Conservation (phyloP, 35 echinoderm and acorn worm species). For the Strongylocentrotus purpuratus region DNA sequence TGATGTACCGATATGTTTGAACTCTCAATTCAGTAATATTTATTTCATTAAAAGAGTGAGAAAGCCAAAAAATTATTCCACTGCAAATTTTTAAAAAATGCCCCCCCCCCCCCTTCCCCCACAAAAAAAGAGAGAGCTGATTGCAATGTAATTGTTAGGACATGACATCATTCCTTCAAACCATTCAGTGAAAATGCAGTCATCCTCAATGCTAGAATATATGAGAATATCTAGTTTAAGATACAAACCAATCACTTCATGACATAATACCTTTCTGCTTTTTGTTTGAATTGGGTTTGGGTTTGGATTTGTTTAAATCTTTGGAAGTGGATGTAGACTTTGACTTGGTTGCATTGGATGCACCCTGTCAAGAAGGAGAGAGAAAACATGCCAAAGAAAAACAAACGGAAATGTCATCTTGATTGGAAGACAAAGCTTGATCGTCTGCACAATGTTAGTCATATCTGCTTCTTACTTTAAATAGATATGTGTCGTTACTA, state of each 20-base stretch:
- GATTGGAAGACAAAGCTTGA: neutral
- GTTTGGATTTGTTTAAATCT: conserved; percentile 40
- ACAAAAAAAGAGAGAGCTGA: too few relatives aligned
- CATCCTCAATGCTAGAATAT: neutral
- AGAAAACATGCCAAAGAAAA: neutral
- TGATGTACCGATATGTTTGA: neutral
- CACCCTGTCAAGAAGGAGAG: neutral
- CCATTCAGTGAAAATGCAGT: neutral
- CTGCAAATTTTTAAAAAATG: neutral
- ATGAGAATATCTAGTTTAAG: neutral
- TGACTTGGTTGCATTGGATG: neutral
- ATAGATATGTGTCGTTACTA: too few relatives aligned
- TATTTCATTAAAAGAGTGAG: neutral
- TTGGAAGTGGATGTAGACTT: conserved; percentile 13
- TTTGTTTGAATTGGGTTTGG: conserved; percentile 25
- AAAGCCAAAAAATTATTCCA: neutral
- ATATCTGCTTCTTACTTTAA: neutral
- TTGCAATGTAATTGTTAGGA: neutral
- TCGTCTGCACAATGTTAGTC: neutral
- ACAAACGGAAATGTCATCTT: neutral
- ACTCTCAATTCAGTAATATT: too few relatives aligned
- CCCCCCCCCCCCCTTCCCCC: too few relatives aligned
- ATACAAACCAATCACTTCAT: conserved; percentile 1
- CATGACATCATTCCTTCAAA: neutral
- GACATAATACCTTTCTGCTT: conserved; percentile 28